A percentile compares a stretch with the other conserved stretches of the same genome.
Conservation (phyloP, 2,113 vertebrate species). For the Dipodomys merriami region DNA sequence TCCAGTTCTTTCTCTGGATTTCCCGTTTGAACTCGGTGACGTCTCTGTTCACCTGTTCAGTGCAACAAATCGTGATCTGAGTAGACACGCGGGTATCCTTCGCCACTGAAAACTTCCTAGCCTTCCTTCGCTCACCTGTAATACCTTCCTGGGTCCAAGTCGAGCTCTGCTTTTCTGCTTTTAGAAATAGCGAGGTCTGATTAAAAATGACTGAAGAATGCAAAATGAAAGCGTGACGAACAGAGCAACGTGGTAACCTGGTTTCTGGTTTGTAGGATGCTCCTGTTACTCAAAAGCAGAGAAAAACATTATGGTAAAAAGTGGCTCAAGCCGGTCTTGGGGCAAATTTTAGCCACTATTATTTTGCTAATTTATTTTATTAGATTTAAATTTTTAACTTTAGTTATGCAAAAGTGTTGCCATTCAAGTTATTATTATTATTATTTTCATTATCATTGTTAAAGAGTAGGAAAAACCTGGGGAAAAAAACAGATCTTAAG, state of each 20-base stretch:
- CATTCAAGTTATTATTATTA: too few species aligned
- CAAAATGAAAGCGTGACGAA: background rate
- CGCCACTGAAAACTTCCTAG: background rate
- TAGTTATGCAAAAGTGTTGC: too few species aligned
- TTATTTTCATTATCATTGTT: background rate
- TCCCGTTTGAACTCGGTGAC: background rate
- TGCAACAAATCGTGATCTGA: background rate
- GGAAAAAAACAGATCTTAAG: background rate
- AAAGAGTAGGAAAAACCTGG: slow-evolving; percentile 17
- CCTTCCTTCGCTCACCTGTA: background rate
- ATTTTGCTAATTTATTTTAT: too few species aligned
- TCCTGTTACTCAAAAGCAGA: background rate
- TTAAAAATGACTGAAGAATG: background rate
- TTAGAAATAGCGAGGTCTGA: background rate
- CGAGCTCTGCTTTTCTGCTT: background rate
- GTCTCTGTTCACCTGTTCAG: background rate
- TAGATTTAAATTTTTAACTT: too few species aligned
- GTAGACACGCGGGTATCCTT: background rate
- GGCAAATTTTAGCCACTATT: too few species aligned
- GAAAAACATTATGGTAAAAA: slow-evolving; percentile 1
- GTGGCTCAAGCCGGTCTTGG: background rate
- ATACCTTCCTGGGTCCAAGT: background rate
- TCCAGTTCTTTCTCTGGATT: background rate
- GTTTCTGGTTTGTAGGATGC: background rate
- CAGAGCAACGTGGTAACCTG: background rate